Base-by-base conservation (phyloP, 1,140 invertebrate genomes). In the Stratiolaelaps scimitus region DNA sequence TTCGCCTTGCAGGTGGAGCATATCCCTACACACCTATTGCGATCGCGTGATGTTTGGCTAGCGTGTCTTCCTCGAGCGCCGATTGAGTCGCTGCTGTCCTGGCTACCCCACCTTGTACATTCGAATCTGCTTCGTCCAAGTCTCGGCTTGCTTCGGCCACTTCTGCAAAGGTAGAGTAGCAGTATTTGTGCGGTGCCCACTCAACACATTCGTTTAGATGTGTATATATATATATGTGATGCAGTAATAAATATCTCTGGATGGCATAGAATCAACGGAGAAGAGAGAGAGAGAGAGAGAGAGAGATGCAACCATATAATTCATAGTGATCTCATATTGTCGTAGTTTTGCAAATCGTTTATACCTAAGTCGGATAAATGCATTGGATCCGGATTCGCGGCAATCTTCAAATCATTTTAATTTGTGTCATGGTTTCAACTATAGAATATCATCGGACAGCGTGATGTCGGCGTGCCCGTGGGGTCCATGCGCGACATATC, bases 21-120 rank as follows among this genome's bases (percentile, higher is more conserved):
- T 73, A 77, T 85, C n/a, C 82, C 83, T 64, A 79, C 80, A 6
- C 78, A 80, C 68, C 74, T 84, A 15, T 73, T 83, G 20, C 84
- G 82, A 69, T 80, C 81, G n/a, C 75, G 79, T 70, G 77, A 81
- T 71, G 82, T 82, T 2, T 60, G 53, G 53, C 72, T 60, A 15
- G 53, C 53, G 15, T 60, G 53, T 34, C 26, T 60, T 17, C 34
- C 53, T 1, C 17, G 53, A 20, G 53, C 53, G 53, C 53, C 53
- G 17, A 60, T 60, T 15, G 53, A 60, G 26, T 60, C 53, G 26
- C 26, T 60, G 6, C 53, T 60, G 53, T 26, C 17, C 2, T 60
- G 53, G 53, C 53, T 60, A 17, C 53, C 53, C 20, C 53, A 60
- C 34, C 53, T 60, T 26, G 53, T 34, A 6, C 53, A 60, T 34